Conservation (phyloP, 2,888 invertebrate genomes). For the Lepidonotus clava region DNA sequence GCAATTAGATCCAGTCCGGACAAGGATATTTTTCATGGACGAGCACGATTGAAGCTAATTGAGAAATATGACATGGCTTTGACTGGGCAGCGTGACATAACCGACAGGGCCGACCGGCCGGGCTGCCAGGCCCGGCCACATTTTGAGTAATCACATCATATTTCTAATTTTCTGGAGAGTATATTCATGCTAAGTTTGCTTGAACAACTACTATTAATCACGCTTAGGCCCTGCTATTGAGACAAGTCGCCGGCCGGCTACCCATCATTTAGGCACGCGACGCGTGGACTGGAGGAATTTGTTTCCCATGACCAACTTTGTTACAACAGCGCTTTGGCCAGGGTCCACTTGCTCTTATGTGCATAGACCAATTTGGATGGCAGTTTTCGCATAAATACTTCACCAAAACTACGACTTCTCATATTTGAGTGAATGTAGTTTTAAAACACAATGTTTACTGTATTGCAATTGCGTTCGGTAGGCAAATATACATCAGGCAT, state of each 20-base stretch:
- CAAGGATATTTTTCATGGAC: conserved; percentile 43
- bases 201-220: conserved; percentile 40
- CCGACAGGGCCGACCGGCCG: neutral
- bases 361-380: too few species aligned
- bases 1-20: conserved; percentile 42
- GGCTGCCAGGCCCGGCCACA: too few species aligned
- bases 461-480: too few species aligned
- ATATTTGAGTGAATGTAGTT: too few species aligned
- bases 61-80: conserved; percentile 48
- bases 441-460: too few species aligned
- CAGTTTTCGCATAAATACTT: too few species aligned
- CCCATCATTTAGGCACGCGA: conserved; percentile 37
- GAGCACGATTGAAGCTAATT: conserved; percentile 36
- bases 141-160: conserved; percentile 40
- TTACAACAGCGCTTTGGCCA: too few species aligned
- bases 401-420: too few species aligned
- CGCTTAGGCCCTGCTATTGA: conserved; percentile 10
- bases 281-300: conserved; percentile 25
- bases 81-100: neutral
- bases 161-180: conserved; percentile 48
- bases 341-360: too few species aligned
- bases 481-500: too few species aligned
- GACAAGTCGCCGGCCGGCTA: conserved; percentile 17
- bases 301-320: conserved; percentile 13
- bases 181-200: conserved; percentile 47